Percentiles rank a stretch among this genome's conserved stretches.
These are phyloP conservation scores for Mesocentrotus franciscanus DNA, from an alignment of 53 echinoderm and acorn worm genomes.

Conservation along the genomic window DNA sequence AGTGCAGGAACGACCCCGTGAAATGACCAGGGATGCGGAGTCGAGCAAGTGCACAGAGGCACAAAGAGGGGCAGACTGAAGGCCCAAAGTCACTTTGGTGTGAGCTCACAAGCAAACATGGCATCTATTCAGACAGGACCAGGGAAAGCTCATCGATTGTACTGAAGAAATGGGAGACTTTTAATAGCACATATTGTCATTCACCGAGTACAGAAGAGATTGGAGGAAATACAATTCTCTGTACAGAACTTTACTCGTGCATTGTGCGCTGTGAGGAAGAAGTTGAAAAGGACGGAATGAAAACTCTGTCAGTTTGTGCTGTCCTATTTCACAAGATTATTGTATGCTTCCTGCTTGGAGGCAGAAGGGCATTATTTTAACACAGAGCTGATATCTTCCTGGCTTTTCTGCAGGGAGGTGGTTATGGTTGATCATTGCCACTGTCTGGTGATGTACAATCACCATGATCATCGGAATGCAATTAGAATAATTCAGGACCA, in stretches of 20 bases:
- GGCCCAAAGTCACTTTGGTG: conserved; percentile 37
- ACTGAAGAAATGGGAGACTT: conserved; percentile 16
- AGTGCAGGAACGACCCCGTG: conserved; percentile 6
- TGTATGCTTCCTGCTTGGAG: too few species aligned
- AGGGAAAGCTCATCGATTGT: conserved; percentile 9
- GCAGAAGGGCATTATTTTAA: too few species aligned
- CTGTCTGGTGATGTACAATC: too few species aligned
- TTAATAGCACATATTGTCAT: conserved; percentile 6
- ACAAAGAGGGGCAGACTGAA: conserved; percentile 5
- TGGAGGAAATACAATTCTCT: not conserved
- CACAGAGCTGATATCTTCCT: too few species aligned
- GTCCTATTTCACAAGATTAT: too few species aligned
- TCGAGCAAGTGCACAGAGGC: not conserved
- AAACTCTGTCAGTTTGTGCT: too few species aligned
- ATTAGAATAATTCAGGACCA: too few species aligned
- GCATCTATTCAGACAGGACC: not conserved
- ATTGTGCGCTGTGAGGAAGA: not conserved
- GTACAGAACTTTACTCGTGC: not conserved
- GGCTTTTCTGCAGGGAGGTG: too few species aligned
- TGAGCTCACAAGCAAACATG: conserved; percentile 48
- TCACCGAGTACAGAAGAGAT: not conserved
- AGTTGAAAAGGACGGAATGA: too few species aligned
- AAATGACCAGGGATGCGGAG: conserved; percentile 30
- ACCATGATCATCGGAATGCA: too few species aligned
- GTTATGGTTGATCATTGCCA: too few species aligned